These are phyloP conservation scores for Antennarius maculatus DNA, from an alignment of 2,797 vertebrate genomes.

Conservation along the genomic window DNA sequence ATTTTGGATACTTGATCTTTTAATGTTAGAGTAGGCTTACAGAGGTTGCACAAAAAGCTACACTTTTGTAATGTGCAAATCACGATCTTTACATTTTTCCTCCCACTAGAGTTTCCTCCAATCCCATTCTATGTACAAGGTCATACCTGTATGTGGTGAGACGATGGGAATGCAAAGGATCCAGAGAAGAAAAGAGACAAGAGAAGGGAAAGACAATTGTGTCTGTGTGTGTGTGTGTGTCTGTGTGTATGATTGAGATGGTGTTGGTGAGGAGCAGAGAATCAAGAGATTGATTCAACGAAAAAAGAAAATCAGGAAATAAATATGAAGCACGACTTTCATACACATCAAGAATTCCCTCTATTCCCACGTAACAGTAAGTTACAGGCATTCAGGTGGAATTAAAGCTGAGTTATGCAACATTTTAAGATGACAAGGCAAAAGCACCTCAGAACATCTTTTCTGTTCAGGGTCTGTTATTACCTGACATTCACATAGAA, in stretches of 20 bases:
- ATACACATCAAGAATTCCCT: neutral
- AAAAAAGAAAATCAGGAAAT: conserved; percentile 7
- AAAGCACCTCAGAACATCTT: neutral
- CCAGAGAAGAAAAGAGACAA: neutral
- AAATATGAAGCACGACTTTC: neutral
- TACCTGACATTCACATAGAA: conserved; percentile 12
- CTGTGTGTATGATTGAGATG: neutral
- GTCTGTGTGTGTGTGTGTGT: conserved; percentile 16
- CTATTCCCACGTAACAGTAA: neutral
- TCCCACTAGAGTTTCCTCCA: conserved; percentile 18
- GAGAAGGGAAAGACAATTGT: conserved; percentile 15
- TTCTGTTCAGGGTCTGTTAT: conserved; percentile 5
- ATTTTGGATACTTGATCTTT: conserved; percentile 24
- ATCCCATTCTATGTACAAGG: conserved; percentile 31
- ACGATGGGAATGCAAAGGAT: conserved; percentile 21
- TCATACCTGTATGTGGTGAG: conserved; percentile 29
- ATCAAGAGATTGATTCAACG: conserved; percentile 10
- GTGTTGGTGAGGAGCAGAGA: conserved; percentile 9
- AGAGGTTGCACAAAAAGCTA: conserved; percentile 47
- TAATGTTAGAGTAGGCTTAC: conserved; percentile 11
- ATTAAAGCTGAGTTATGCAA: neutral
- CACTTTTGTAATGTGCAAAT: conserved; percentile 25
- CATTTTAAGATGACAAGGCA: neutral
- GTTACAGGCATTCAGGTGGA: neutral
- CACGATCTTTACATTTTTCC: conserved; percentile 8